Base-by-base conservation (phyloP, 2,797 vertebrate species). In the Acrocephalus scirpaceus region DNA sequence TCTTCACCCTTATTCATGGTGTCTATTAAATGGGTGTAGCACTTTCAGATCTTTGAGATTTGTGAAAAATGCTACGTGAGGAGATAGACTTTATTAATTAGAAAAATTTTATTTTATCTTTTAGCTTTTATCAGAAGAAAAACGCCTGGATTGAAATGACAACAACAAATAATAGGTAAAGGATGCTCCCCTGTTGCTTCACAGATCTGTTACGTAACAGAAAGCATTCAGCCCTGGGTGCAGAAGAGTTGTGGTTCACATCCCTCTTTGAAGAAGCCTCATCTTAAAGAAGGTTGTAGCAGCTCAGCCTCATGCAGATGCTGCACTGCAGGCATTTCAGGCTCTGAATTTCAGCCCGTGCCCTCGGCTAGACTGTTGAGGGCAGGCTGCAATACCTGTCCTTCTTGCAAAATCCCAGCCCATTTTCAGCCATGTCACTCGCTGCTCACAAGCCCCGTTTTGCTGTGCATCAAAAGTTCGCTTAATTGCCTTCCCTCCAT, bases 71-170 rank as follows among this genome's bases (percentile, higher is more conserved):
- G 32, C 32, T 79, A 9, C n/a, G 27, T 2, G 30, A 93, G 76
- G 67, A 78, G 38, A 40, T 12, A 53, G 40, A 30, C 48, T 38
- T 88, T 91, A 58, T 78, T 95, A 95, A 94, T 93, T 73, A 57
- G 36, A 81, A 73, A 1, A 7, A 30, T 15, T 9, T 86, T 73
- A 47, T 91, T 92, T 95, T 90, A 51, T 78, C 47, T 86, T 83
- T 56, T 66, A 94, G 83, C 66, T 78, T 84, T 77, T 62, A 53
- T 58, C 86, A 48, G 62, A 76, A 82, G 67, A 73, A 70, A 85
- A 87, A 48, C 1, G 0, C 29, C 78, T 1, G 44, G 56, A 67
- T 29, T 89, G 86, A 91, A 90, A 75, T 10, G 60, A 60, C 73
- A 78, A 17, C 73, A 70, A 60, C 34, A 84, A 91, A 62, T 40